Conservation (phyloP, 2,113 vertebrate genomes). For the Aspidoscelis tigris region DNA sequence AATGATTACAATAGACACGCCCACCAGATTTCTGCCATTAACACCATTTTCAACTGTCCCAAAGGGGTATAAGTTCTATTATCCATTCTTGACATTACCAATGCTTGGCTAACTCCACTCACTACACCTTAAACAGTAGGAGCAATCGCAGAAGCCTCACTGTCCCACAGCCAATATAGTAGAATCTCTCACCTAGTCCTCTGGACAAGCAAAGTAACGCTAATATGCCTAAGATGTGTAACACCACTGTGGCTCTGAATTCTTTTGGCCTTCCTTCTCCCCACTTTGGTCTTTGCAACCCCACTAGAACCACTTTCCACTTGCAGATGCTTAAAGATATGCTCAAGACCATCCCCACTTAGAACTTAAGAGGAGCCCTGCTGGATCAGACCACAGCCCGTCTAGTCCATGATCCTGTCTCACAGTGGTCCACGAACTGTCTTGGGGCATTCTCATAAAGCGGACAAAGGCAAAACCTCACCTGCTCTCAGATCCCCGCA, state of each 20-base stretch:
- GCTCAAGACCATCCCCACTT: neutral
- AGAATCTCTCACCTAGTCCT: neutral
- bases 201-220: neutral
- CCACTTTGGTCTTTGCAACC: neutral
- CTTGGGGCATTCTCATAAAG: no score
- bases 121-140: rapidly evolving
- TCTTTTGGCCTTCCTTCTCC: neutral
- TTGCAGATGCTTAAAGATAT: neutral
- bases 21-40: no score
- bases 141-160: constrained; percentile 1
- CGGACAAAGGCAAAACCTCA: no score
- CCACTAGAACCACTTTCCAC: neutral
- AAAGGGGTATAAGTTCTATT: no score
- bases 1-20: no score
- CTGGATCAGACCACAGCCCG: no score
- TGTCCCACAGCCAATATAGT: neutral
- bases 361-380: no score
- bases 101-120: neutral
- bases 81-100: no score
- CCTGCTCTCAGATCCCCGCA: no score
- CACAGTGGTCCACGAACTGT: no score
- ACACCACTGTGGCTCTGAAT: neutral
- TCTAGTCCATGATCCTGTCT: no score
- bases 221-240: neutral
- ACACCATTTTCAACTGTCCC: no score